Conservation (phyloP, 2,888 invertebrate species). For the Rotaria magnacalcarata region DNA sequence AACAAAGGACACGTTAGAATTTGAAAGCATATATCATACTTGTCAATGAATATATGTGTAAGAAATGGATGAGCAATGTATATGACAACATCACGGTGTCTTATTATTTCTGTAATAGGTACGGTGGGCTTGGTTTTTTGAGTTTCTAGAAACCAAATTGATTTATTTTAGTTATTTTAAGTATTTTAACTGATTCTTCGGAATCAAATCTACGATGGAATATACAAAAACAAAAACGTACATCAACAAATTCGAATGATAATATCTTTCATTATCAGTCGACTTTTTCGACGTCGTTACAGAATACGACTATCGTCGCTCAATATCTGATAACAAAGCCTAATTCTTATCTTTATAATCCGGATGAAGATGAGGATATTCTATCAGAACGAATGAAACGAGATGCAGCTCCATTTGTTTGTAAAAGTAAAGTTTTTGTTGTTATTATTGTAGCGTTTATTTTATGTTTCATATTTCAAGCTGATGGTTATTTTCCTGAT, state of each 20-base stretch:
- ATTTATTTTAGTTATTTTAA: not conserved
- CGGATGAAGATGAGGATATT: not conserved
- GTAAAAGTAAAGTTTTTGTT: not conserved
- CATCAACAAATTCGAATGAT: not conserved
- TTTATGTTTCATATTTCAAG: not conserved
- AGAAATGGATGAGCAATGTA: not conserved
- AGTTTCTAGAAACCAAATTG: too few relatives aligned
- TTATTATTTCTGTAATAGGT: not conserved
- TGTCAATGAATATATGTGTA: not conserved
- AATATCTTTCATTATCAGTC: not conserved
- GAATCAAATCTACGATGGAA: not conserved
- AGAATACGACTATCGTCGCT: not conserved
- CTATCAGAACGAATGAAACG: not conserved
- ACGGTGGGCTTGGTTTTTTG: not conserved
- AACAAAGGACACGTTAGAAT: not conserved
- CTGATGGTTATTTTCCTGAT: constrained; percentile 46
- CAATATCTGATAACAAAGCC: not conserved
- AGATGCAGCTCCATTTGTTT: not conserved
- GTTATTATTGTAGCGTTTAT: not conserved
- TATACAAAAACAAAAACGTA: too few relatives aligned
- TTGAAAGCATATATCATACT: not conserved
- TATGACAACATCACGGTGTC: not conserved
- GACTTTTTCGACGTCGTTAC: not conserved
- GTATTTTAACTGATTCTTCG: not conserved
- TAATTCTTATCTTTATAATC: constrained; percentile 6